Evolutionary conservation across 2,888 invertebrate genomes (phyloP), one percentile per base, ranked within the genome.

Genomic region (Papilio gigon): DNA sequence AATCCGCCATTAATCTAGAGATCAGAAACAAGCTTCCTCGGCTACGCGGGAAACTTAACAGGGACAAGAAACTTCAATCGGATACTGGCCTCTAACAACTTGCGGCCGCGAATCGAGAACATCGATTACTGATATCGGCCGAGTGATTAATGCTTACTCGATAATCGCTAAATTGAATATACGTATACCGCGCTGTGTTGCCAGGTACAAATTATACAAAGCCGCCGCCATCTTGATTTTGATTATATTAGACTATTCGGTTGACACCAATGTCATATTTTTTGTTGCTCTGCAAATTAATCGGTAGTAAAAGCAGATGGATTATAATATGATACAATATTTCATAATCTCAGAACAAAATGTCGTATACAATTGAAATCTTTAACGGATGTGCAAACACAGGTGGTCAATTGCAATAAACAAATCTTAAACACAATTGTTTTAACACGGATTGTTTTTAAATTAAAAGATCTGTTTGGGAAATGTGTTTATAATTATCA

Each of bases 201-300:
- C 80, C 81, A 81, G 83, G 80, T 74, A 82, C 79, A 81, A 84
- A 83, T 84, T 81, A 81, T 78, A 69, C 68, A 65, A 56, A 67
- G 71, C 60, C 60, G 67, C 72, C 70, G 68, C 67, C 59, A 74
- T 76, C 73, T 74, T 70, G 75, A 75, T 74, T 40, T 53, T 67
- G 61, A 59, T 50, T 74, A 37, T 76, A 76, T 78, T 78, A 76
- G 75, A 73, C 73, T 74, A 75, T 73, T 68, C 56, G 70, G 4
- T 72, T 75, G 71, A 40, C 12, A n/a, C 25, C 30, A 22, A 22
- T 20, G 33, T 30, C n/a, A n/a, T n/a, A n/a, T n/a, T n/a, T n/a
- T n/a, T n/a, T n/a, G n/a, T n/a, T n/a, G n/a, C n/a, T n/a, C n/a
- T n/a, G n/a, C n/a, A n/a, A n/a, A n/a, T n/a, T 44, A 17, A n/a